These are phyloP conservation scores for Pogonocherus hispidulus DNA, from an alignment of 2,888 invertebrate species.

Conservation along the genomic window DNA sequence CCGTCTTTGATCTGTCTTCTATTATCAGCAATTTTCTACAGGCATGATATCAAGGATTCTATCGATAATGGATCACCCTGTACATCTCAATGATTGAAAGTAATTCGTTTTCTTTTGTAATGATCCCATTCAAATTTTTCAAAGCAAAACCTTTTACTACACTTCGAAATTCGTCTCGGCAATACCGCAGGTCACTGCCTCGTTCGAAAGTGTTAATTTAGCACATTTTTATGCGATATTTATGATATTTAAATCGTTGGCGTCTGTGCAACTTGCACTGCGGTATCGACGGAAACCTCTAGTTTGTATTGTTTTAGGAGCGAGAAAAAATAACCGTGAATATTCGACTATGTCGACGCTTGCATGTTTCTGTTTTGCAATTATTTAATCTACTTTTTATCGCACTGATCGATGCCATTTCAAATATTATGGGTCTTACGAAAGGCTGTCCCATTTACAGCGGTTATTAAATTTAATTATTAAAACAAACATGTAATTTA, in stretches of 20 bases:
- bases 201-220: constrained; percentile 12
- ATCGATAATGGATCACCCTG: too few species aligned
- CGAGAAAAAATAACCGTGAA: neutral
- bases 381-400: neutral
- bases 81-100: neutral
- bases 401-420: neutral
- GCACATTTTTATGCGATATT: neutral
- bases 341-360: neutral
- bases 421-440: neutral
- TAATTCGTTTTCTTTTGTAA: constrained; percentile 4
- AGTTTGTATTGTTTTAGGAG: neutral
- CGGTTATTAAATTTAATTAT: too few species aligned
- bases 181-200: constrained; percentile 10
- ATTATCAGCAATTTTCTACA: too few species aligned
- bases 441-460: neutral
- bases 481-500: too few species aligned
- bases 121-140: constrained; percentile 18
- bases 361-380: constrained; percentile 3
- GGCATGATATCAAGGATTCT: too few species aligned
- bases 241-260: neutral
- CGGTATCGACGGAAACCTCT: neutral
- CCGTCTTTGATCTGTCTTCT: too few species aligned
- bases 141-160: constrained; percentile 21
- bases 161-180: constrained; percentile 20
- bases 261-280: neutral